phyloP scores from a whole-genome alignment of 2,888 invertebrate genomes.

The Dione vanillae region DNA sequence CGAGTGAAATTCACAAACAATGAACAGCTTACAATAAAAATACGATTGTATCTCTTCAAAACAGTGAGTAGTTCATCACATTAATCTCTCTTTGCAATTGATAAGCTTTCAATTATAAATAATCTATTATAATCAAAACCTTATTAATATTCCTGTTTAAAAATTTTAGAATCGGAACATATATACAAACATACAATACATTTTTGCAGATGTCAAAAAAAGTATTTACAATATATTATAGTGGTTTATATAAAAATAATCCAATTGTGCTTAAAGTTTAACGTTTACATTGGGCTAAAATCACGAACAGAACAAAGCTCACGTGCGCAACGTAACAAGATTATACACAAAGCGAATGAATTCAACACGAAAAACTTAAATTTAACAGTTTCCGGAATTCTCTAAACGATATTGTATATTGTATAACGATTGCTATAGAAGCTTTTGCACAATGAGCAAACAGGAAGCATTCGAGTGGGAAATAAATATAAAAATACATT shows the following conservation, averaged over 20 bases:
- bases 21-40: constrained; percentile 50
- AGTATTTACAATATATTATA: not conserved
- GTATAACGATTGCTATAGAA: constrained; percentile 47
- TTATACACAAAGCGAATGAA: constrained; percentile 66
- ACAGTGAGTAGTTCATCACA: constrained; percentile 2
- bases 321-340: constrained; percentile 77
- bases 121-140: not conserved
- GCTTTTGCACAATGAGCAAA: constrained; percentile 56
- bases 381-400: constrained; percentile 74
- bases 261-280: constrained; percentile 53
- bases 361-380: constrained; percentile 53
- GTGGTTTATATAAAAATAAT: constrained; percentile 39
- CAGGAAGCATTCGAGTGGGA: constrained; percentile 64
- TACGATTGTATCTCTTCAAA: constrained; percentile 21
- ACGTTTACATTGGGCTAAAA: constrained; percentile 67
- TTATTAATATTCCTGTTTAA: not conserved
- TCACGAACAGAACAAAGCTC: constrained; percentile 75
- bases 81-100: not conserved
- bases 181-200: too few species aligned
- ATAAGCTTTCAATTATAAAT: not conserved
- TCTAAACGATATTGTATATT: constrained; percentile 54
- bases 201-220: too few species aligned
- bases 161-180: too few species aligned
- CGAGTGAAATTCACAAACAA: constrained; percentile 64
- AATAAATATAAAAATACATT: constrained; percentile 52